Percentiles rank a stretch among this genome's conserved stretches.
Conservation (phyloP, 2,888 invertebrate species). For the Ectemnius continuus region DNA sequence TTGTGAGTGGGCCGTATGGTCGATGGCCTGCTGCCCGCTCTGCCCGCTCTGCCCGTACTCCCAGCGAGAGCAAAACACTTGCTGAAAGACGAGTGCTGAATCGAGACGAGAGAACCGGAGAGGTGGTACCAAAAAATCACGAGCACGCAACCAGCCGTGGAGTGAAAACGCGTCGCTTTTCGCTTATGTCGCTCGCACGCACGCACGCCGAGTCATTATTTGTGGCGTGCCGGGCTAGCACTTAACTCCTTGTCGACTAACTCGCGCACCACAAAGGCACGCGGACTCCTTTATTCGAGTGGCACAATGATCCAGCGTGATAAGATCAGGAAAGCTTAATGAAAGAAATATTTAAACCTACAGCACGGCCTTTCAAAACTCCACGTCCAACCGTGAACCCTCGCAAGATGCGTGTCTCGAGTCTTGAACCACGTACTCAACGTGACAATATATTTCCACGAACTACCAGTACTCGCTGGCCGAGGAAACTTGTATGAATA, state of each 20-base stretch:
- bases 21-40: slow-evolving; percentile 58
- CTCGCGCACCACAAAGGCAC: slow-evolving; percentile 14
- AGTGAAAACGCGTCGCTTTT: slow-evolving; percentile 48
- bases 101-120: slow-evolving; percentile 6
- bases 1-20: slow-evolving; percentile 41
- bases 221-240: slow-evolving; percentile 20
- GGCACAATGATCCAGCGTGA: background rate
- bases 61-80: background rate
- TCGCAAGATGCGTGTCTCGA: no score
- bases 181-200: slow-evolving; percentile 26
- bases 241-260: slow-evolving; percentile 48
- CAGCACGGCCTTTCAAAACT: no score
- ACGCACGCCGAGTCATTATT: slow-evolving; percentile 42
- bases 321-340: no score
- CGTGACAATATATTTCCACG: no score
- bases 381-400: no score
- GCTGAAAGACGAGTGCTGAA: slow-evolving; percentile 14
- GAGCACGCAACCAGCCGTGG: slow-evolving; percentile 22
- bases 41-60: background rate
- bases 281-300: slow-evolving; percentile 26
- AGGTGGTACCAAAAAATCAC: no score
- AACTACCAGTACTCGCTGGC: no score
- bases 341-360: no score
- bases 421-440: no score
- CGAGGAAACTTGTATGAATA: no score